A percentile compares a stretch with the other conserved stretches of the same genome.
These are phyloP conservation scores for Grapholita molesta DNA, from an alignment of 1,140 invertebrate genomes.

Conservation along the genomic window DNA sequence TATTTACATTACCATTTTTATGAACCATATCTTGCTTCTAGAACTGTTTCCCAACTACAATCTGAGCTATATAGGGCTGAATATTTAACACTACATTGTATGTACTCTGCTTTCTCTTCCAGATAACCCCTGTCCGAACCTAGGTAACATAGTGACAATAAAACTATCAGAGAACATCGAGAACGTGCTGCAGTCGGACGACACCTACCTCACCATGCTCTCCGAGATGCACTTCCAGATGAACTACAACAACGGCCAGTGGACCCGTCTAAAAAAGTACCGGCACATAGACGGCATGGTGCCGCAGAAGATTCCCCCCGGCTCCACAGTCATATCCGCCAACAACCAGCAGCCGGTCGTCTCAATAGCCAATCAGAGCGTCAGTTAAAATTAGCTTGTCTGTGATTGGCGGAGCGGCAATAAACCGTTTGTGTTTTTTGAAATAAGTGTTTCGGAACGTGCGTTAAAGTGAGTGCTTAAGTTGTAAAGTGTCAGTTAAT, in stretches of 20 bases:
- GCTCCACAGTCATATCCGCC: slow-evolving; percentile 60
- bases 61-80: no score
- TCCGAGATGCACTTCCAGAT: slow-evolving; percentile 97
- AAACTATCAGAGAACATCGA: slow-evolving; percentile 94
- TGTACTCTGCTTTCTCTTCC: no score
- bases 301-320: slow-evolving; percentile 65
- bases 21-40: no score
- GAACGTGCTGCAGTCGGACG: slow-evolving; percentile 86
- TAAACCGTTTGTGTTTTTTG: neutral
- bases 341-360: slow-evolving; percentile 64
- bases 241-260: slow-evolving; percentile 97
- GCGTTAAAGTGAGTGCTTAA: no score
- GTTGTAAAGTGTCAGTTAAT: no score
- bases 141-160: slow-evolving; percentile 95
- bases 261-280: slow-evolving; percentile 94
- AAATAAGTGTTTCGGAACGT: neutral
- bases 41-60: no score
- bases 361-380: slow-evolving; percentile 64
- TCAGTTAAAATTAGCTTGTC: slow-evolving; percentile 41
- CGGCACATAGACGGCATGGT: slow-evolving; percentile 81
- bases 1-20: no score
- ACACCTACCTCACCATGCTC: slow-evolving; percentile 85
- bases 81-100: no score
- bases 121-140: slow-evolving; percentile 97
- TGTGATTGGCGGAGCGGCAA: neutral